Base-by-base conservation (phyloP, 1,140 invertebrate genomes). In the Drosophila funebris region DNA sequence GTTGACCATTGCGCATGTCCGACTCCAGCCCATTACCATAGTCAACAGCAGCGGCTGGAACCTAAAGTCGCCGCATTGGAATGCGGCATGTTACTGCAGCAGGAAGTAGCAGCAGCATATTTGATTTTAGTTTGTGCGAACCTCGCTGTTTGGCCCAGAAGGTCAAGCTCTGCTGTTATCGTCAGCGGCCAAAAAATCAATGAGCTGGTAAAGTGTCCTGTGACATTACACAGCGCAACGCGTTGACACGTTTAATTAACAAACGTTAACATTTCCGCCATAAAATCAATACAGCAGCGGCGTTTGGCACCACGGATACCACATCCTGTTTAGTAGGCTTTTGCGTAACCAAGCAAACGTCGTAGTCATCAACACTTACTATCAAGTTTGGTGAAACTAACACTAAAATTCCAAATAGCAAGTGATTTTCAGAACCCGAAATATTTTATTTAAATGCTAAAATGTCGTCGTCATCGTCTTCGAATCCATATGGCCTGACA, bases 51-150 rank as follows among this genome's bases (percentile, higher is more conserved):
- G 60, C 46, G 44, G 29, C 33, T 69, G 69, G 69, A 72, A 72
- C 14, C 31, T 11, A 14, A 56, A 43, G 69, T 72, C 52, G 63
- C 18, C 33, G 58, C 27, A 50, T 71, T 84, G 81, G 76, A 80
- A 85, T 76, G 68, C 73, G 73, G 63, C 54, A 73, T 73, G 60
- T 84, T 79, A 36, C 44, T 76, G 60, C 37, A 76, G 58, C 44
- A 69, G 44, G 44, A 66, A 85, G 50, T 54, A 62, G 7, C 31
- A 54, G 50, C 22, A 37, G 22, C 8, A 16, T 41, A 53, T 60
- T 52, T 61, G 48, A 54, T 61, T 44, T 60, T 61, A 27, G 27
- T 53, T 63, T 58, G 27, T 27, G 5, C 24, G 37, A 33, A 31
- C 61, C 27, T 4, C 22, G 39, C 58, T 54, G 41, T 29, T 22